These are phyloP conservation scores for Phengaris alcon DNA, from an alignment of 2,888 invertebrate genomes.

Conservation along the genomic window DNA sequence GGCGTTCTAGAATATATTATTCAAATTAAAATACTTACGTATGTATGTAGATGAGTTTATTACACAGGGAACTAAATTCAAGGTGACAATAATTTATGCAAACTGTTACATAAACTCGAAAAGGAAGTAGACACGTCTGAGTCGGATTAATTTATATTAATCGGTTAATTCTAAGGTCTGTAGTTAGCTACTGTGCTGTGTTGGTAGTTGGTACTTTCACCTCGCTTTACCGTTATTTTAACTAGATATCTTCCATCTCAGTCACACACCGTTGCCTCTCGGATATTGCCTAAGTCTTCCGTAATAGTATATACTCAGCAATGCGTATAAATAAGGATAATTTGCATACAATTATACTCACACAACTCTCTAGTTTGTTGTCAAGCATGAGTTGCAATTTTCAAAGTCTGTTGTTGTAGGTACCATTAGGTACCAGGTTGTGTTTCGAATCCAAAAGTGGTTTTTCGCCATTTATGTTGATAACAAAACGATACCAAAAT, in stretches of 20 bases:
- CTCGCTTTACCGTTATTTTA: constrained; percentile 63
- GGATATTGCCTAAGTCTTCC: constrained; percentile 53
- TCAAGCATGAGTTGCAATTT: background rate
- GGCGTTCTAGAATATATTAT: constrained; percentile 4
- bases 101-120: background rate
- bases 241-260: constrained; percentile 50
- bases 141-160: constrained; percentile 21
- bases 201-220: constrained; percentile 68
- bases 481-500: no score
- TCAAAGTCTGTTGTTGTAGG: background rate
- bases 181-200: constrained; percentile 40
- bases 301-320: constrained; percentile 43
- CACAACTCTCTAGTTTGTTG: background rate
- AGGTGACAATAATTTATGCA: constrained; percentile 21
- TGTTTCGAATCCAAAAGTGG: background rate
- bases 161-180: constrained; percentile 4
- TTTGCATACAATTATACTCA: constrained; percentile 13
- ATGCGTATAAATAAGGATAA: constrained; percentile 13
- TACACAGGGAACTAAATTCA: constrained; percentile 13
- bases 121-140: background rate
- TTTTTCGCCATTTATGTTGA: background rate
- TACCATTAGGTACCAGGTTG: background rate
- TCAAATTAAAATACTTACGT: constrained; percentile 8
- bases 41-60: constrained; percentile 26
- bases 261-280: constrained; percentile 46